Conservation (phyloP, 2,888 invertebrate genomes). For the Spodoptera exigua region DNA sequence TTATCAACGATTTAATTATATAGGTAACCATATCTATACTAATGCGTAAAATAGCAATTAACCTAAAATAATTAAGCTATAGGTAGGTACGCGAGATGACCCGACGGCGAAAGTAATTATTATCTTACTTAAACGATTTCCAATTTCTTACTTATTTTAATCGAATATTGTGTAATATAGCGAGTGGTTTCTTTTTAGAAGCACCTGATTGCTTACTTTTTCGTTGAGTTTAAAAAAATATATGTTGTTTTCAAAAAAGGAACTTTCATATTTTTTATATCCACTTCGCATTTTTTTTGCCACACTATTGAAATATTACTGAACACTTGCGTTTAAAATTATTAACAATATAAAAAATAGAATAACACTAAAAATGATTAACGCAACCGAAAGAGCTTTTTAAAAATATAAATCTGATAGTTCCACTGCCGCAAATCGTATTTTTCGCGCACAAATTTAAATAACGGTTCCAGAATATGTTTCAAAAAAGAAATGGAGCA, state of each 20-base stretch:
- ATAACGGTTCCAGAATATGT: neutral
- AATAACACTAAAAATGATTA: neutral
- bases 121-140: constrained; percentile 17
- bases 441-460: constrained; percentile 38
- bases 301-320: neutral
- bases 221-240: too few species aligned
- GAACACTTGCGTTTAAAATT: too few species aligned
- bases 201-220: neutral
- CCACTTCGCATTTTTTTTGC: neutral
- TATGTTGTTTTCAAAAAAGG: neutral
- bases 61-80: constrained; percentile 35
- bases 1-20: too few species aligned
- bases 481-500: constrained; percentile 18
- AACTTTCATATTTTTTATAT: neutral
- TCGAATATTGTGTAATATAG: neutral
- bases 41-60: constrained; percentile 10
- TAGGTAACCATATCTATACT: constrained; percentile 1
- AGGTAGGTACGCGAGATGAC: constrained; percentile 28
- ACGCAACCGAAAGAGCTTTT: constrained; percentile 1
- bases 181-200: too few species aligned
- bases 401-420: neutral
- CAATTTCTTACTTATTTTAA: constrained; percentile 4
- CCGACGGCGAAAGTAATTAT: constrained; percentile 57
- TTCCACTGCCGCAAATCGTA: neutral
- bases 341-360: neutral